phyloP scores from a whole-genome alignment of 2,797 vertebrate species.

The Poliocrania exsul region DNA sequence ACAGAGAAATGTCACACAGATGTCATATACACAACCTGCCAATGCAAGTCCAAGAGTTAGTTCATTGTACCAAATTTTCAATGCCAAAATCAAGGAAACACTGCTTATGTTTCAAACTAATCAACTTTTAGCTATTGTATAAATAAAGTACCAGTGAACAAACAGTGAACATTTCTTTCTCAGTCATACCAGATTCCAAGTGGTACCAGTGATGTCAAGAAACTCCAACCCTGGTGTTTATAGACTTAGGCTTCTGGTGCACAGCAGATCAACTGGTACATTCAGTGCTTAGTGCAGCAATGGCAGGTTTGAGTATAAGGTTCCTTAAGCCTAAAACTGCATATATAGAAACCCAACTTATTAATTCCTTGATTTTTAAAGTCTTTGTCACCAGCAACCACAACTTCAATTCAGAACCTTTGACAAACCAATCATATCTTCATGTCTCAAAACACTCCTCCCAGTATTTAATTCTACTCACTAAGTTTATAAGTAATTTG shows the following conservation, averaged over 20 bases:
- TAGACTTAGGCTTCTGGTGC: not conserved
- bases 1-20: constrained; percentile 67
- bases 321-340: not conserved
- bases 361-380: not conserved
- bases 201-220: not conserved
- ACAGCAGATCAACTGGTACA: not conserved
- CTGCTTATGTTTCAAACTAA: not conserved
- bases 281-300: not conserved
- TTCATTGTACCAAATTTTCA: not conserved
- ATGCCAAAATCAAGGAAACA: not conserved
- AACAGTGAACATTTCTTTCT: not conserved
- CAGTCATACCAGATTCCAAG: not conserved
- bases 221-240: not conserved
- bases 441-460: not conserved
- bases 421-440: not conserved
- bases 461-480: not conserved
- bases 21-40: not conserved
- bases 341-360: not conserved
- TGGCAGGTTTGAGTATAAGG: not conserved
- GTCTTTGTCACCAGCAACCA: not conserved
- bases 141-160: not conserved
- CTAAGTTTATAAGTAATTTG: not conserved
- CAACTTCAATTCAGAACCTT: not conserved
- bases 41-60: not conserved
- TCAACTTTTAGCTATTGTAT: not conserved